Conservation (phyloP, 2,888 invertebrate species). For the Andrena haemorrhoa region DNA sequence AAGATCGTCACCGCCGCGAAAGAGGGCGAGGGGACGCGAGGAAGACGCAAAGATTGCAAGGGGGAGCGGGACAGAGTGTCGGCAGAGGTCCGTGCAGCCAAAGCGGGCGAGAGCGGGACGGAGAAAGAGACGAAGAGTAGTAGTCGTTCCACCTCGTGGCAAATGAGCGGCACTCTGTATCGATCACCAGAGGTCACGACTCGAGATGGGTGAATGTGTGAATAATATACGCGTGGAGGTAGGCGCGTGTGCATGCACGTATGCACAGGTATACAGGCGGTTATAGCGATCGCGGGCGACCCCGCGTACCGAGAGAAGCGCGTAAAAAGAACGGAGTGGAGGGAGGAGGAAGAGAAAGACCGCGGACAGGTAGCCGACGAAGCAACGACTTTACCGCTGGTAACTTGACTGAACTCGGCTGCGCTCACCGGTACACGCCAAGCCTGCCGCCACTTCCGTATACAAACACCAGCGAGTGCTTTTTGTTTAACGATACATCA, state of each 20-base stretch:
- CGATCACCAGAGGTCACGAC: slow-evolving; percentile 74
- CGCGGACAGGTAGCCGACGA: slow-evolving; percentile 50
- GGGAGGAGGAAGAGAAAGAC: slow-evolving; percentile 30
- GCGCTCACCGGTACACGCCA: slow-evolving; percentile 31
- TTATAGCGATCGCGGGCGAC: slow-evolving; percentile 60
- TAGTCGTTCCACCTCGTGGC: slow-evolving; percentile 70
- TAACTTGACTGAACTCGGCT: slow-evolving; percentile 52
- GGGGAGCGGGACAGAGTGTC: background rate
- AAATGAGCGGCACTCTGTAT: slow-evolving; percentile 74
- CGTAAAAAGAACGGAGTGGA: slow-evolving; percentile 19
- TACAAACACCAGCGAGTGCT: slow-evolving; percentile 56
- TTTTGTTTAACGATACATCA: slow-evolving; percentile 54
- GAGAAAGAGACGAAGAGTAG: slow-evolving; percentile 38
- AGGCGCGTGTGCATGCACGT: slow-evolving; percentile 10
- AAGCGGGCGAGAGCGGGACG: slow-evolving; percentile 15
- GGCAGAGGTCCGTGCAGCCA: slow-evolving; percentile 13
- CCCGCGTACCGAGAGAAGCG: slow-evolving; percentile 54
- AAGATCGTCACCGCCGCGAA: slow-evolving; percentile 65
- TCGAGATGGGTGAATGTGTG: slow-evolving; percentile 65
- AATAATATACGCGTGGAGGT: slow-evolving; percentile 25
- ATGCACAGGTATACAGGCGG: slow-evolving; percentile 28
- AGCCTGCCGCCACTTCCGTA: slow-evolving; percentile 57
- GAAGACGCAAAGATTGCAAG: slow-evolving; percentile 37
- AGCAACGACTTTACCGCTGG: slow-evolving; percentile 59
- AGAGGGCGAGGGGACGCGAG: slow-evolving; percentile 43